phyloP scores from a whole-genome alignment of 2,888 invertebrate species.

The Pollenia angustigena region DNA sequence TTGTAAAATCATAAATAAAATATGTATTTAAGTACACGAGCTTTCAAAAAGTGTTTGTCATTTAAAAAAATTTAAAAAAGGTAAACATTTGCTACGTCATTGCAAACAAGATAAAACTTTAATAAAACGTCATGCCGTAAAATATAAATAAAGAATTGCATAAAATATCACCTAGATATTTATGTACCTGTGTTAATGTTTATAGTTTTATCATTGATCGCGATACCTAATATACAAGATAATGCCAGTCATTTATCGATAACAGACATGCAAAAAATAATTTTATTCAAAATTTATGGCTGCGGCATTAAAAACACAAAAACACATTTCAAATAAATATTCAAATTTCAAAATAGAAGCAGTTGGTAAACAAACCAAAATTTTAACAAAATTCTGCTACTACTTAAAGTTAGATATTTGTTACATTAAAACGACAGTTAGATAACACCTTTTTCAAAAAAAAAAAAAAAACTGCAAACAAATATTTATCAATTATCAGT shows the following conservation, averaged over 20 bases:
- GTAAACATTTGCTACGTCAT: slow-evolving; percentile 57
- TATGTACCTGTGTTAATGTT: slow-evolving; percentile 27
- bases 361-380: slow-evolving; percentile 37
- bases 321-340: background rate
- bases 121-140: slow-evolving; percentile 41
- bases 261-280: slow-evolving; percentile 43
- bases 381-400: background rate
- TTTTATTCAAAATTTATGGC: slow-evolving; percentile 18
- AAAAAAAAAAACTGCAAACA: slow-evolving; percentile 1
- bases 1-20: background rate
- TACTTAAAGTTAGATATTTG: background rate
- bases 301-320: background rate
- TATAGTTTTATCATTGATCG: slow-evolving; percentile 54
- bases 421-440: background rate
- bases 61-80: slow-evolving; percentile 3
- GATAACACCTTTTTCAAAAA: background rate
- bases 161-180: slow-evolving; percentile 39
- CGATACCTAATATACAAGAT: slow-evolving; percentile 64
- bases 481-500: slow-evolving; percentile 39
- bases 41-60: slow-evolving; percentile 17
- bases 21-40: background rate
- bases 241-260: slow-evolving; percentile 59
- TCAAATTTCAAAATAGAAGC: slow-evolving; percentile 33
- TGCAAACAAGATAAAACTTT: slow-evolving; percentile 2
- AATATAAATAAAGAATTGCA: slow-evolving; percentile 14